Conservation (phyloP, 2,888 invertebrate genomes). For the Hemaris fuciformis region DNA sequence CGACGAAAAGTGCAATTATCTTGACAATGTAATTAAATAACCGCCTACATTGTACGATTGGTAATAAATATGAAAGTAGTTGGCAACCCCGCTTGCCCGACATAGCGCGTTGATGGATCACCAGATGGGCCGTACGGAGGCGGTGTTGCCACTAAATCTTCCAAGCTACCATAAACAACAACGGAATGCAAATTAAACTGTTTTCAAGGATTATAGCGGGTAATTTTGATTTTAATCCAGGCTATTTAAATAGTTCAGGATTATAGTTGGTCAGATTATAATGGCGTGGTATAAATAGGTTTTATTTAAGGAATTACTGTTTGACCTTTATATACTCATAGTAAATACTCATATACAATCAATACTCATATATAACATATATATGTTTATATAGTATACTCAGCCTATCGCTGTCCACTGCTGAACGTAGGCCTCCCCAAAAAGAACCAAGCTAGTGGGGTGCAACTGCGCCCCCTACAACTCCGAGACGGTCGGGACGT, state of each 20-base stretch:
- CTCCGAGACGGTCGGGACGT: too few species aligned
- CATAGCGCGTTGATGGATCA: neutral
- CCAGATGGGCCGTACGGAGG: neutral
- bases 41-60: neutral
- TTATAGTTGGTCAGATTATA: neutral
- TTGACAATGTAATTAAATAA: neutral
- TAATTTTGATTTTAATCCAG: neutral
- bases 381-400: too few species aligned
- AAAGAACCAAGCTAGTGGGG: too few species aligned
- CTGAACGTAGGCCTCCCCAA: too few species aligned
- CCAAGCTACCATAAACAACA: neutral
- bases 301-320: neutral
- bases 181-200: slow-evolving; percentile 2
- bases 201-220: neutral
- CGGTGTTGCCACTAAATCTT: neutral
- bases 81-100: neutral
- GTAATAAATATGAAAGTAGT: neutral
- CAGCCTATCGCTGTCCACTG: too few species aligned
- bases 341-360: too few species aligned
- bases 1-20: neutral
- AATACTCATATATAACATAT: too few species aligned
- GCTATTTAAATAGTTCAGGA: neutral
- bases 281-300: neutral
- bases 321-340: neutral
- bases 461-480: too few species aligned